These are phyloP conservation scores for Euleptes europaea DNA, from an alignment of 2,113 vertebrate genomes.

Conservation along the genomic window DNA sequence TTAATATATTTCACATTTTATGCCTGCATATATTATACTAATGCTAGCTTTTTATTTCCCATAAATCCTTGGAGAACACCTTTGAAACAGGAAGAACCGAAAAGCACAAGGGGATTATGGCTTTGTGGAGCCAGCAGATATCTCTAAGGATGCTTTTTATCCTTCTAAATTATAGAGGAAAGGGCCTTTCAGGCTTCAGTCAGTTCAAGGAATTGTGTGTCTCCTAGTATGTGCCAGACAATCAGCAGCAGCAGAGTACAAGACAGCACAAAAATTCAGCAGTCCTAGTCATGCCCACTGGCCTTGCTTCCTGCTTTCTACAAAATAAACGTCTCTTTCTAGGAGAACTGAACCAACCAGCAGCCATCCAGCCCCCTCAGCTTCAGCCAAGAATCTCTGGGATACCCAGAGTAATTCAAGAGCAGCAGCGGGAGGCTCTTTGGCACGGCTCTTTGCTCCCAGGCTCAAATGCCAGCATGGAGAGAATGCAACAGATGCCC, in stretches of 20 bases:
- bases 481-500: conserved; percentile 1
- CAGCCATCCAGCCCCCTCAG: not conserved
- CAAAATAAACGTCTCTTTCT: not conserved
- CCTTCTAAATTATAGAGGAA: not conserved
- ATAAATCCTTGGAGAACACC: not conserved
- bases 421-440: conserved; percentile 3
- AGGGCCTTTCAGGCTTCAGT: not conserved
- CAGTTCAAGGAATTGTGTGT: not conserved
- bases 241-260: conserved; percentile 30
- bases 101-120: not conserved
- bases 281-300: not conserved
- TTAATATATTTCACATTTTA: not conserved
- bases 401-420: not conserved
- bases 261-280: conserved; percentile 33
- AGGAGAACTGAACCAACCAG: not conserved
- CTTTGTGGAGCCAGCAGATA: not conserved
- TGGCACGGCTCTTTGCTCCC: not conserved
- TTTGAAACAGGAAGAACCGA: not conserved
- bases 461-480: conserved; percentile 8
- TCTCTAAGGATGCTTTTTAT: not conserved
- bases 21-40: not conserved
- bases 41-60: not conserved
- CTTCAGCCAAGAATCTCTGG: conserved; percentile 1
- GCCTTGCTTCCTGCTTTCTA: not conserved
- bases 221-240: not conserved